Evolutionary conservation across 2,797 vertebrate species (phyloP).

Genomic region (Microcaecilia unicolor): DNA sequence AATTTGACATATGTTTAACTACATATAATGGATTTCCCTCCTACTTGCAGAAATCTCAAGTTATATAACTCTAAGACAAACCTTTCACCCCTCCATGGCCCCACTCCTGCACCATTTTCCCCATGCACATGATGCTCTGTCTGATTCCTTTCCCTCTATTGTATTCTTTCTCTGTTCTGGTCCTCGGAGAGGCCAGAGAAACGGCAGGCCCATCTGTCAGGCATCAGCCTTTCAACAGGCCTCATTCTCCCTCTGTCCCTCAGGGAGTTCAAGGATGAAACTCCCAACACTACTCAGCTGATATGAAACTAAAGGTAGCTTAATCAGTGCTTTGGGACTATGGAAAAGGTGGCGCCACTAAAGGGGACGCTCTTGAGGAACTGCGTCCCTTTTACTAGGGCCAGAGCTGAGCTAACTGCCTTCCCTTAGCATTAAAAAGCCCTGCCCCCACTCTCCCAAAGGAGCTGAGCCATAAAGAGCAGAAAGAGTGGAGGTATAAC

Average conservation of each 20-base stretch:
- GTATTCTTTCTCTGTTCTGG: conserved; percentile 22
- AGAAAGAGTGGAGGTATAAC: too few species aligned
- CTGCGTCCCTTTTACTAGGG: too few species aligned
- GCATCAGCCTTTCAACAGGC: conserved; percentile 11
- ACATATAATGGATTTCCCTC: too few species aligned
- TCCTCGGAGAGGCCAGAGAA: conserved; percentile 27
- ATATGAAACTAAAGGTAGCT: neutral
- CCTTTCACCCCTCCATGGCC: neutral
- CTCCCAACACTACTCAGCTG: neutral
- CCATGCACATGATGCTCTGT: conserved; percentile 22
- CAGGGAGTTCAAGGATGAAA: neutral
- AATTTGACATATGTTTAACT: too few species aligned
- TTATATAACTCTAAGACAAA: neutral
- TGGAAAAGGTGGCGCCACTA: too few species aligned
- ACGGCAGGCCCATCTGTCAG: conserved; percentile 51
- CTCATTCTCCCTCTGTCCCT: neutral
- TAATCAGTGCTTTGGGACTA: neutral
- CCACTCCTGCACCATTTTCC: neutral
- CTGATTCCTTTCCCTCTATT: conserved; percentile 37
- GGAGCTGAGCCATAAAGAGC: too few species aligned
- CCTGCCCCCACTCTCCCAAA: too few species aligned
- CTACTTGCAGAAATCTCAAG: too few species aligned
- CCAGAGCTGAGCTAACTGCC: neutral
- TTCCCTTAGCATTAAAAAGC: too few species aligned
- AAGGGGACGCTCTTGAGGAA: too few species aligned